These are phyloP conservation scores for Hypothenemus hampei DNA, from an alignment of 1,140 invertebrate genomes.

Conservation along the genomic window DNA sequence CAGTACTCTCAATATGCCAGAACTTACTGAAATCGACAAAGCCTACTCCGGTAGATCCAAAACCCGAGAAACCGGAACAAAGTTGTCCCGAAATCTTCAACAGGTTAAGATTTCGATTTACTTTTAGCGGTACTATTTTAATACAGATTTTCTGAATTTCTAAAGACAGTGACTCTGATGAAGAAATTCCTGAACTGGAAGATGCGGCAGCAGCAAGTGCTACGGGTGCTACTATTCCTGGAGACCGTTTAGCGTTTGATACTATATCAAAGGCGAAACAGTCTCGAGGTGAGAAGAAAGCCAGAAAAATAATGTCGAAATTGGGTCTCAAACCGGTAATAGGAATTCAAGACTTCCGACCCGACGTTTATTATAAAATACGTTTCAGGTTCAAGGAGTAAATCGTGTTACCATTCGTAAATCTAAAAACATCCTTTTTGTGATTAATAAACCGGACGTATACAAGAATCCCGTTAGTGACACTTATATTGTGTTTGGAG, in stretches of 20 bases:
- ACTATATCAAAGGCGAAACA: constrained; percentile 94
- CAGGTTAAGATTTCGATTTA: constrained; percentile 35
- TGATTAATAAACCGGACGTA: constrained; percentile 98
- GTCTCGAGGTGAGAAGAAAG: constrained; percentile 97
- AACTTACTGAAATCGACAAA: constrained; percentile 79
- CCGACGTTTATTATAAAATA: not conserved
- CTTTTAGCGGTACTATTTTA: not conserved
- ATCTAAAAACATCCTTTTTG: constrained; percentile 98
- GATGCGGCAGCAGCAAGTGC: constrained; percentile 53
- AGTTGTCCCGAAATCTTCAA: constrained; percentile 60
- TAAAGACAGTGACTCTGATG: constrained; percentile 73
- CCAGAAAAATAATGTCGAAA: constrained; percentile 98
- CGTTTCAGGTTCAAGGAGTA: constrained; percentile 79
- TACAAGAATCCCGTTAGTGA: constrained; percentile 99
- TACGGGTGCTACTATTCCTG: constrained; percentile 45
- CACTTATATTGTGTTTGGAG: constrained; percentile 99
- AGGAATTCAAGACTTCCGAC: no score
- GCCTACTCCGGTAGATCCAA: constrained; percentile 57
- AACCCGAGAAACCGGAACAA: constrained; percentile 63
- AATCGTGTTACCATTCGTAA: constrained; percentile 97
- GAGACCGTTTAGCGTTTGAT: constrained; percentile 67
- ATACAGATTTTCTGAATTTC: not conserved
- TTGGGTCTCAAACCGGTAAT: constrained; percentile 88
- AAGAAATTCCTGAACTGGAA: constrained; percentile 84
- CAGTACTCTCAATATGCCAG: constrained; percentile 78